Evolutionary conservation across 2,888 invertebrate genomes (phyloP).

Genomic region (Pomacea canaliculata): DNA sequence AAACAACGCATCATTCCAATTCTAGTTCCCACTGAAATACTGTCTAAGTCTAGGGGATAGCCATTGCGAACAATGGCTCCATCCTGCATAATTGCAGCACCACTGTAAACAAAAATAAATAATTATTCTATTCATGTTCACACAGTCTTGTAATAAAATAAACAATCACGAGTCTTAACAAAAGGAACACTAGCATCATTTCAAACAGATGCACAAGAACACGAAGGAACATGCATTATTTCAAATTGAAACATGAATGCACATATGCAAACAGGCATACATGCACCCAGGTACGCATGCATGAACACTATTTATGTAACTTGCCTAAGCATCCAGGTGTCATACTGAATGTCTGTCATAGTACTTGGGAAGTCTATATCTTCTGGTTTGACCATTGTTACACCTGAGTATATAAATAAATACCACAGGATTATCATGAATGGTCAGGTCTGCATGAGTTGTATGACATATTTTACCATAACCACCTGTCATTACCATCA

Average conservation of each 20-base stretch:
- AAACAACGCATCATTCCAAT: slow-evolving; percentile 90
- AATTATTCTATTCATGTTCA: not conserved
- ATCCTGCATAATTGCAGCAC: slow-evolving; percentile 91
- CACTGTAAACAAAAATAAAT: slow-evolving; percentile 72
- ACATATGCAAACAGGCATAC: no score
- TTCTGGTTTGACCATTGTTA: slow-evolving; percentile 90
- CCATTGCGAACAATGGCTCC: slow-evolving; percentile 87
- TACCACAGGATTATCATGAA: not conserved
- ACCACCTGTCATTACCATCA: not conserved
- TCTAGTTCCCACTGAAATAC: slow-evolving; percentile 81
- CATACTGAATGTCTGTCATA: slow-evolving; percentile 90
- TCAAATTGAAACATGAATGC: not conserved
- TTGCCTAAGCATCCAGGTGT: slow-evolving; percentile 87
- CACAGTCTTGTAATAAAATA: not conserved
- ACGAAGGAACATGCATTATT: not conserved
- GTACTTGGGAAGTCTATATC: slow-evolving; percentile 89
- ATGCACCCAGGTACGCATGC: no score
- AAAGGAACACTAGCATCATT: not conserved
- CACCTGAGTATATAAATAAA: slow-evolving; percentile 73
- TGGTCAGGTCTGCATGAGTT: not conserved
- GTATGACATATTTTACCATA: not conserved
- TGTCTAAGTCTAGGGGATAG: slow-evolving; percentile 88
- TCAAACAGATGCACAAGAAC: not conserved
- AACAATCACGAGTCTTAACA: not conserved
- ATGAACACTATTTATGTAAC: no score